A percentile compares a stretch with the other conserved stretches of the same genome.
Conservation (phyloP, 1,140 invertebrate genomes). For the Procambarus clarkii region DNA sequence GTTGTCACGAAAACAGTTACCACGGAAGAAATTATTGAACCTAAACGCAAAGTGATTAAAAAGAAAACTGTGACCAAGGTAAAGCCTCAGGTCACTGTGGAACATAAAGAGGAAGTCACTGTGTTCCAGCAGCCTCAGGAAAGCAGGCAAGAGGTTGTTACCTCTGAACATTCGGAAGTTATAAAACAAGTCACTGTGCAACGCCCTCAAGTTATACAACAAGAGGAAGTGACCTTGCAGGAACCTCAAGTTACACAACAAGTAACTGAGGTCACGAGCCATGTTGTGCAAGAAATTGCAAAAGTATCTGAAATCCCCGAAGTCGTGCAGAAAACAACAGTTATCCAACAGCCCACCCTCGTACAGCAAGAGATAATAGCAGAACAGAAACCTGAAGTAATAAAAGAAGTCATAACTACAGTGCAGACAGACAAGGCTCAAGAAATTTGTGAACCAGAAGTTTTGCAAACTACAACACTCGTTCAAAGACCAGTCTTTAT, state of each 20-base stretch:
- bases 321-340: constrained; percentile 18
- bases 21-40: constrained; percentile 24
- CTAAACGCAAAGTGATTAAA: constrained; percentile 30
- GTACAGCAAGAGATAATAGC: constrained; percentile 34
- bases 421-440: constrained; percentile 14
- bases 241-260: constrained; percentile 35
- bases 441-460: neutral
- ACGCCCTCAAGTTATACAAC: constrained; percentile 28
- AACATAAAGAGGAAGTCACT: constrained; percentile 28
- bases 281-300: constrained; percentile 26
- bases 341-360: constrained; percentile 34
- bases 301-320: constrained; percentile 13
- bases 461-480: constrained; percentile 13
- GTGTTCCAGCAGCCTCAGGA: constrained; percentile 37
- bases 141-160: constrained; percentile 4
- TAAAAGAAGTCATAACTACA: constrained; percentile 23
- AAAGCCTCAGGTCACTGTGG: constrained; percentile 11
- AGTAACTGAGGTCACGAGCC: neutral
- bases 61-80: constrained; percentile 13
- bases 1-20: constrained; percentile 18
- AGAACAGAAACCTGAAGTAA: constrained; percentile 41
- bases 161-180: constrained; percentile 23
- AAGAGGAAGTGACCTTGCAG: constrained; percentile 27
- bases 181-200: constrained; percentile 21
- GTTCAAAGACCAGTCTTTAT: constrained; percentile 39